Evolutionary conservation across 2,113 vertebrate genomes (phyloP).

Genomic region (Ciconia maguari): DNA sequence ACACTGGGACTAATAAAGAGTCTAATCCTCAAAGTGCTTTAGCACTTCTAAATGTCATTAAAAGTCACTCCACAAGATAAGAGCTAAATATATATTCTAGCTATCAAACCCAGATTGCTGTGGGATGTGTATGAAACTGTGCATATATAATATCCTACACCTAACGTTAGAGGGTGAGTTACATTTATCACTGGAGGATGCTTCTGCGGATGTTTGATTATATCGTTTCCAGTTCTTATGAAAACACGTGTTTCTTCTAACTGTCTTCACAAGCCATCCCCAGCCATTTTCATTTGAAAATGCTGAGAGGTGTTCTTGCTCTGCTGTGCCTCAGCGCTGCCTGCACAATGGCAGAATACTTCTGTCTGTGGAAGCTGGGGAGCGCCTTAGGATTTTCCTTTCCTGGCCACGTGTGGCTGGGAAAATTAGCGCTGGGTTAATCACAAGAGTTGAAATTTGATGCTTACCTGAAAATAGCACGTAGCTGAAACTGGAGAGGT

Average conservation of each 20-base stretch:
- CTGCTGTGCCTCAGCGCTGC: neutral
- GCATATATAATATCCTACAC: neutral
- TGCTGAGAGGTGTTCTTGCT: neutral
- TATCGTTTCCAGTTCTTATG: neutral
- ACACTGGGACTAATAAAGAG: neutral
- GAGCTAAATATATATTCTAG: neutral
- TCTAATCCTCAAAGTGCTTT: neutral
- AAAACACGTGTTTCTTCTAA: neutral
- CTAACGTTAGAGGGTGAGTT: neutral
- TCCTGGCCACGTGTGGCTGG: neutral
- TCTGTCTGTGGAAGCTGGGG: neutral
- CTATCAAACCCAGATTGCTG: neutral
- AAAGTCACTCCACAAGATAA: constrained; percentile 26
- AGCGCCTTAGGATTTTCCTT: neutral
- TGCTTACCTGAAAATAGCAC: neutral
- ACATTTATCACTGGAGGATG: neutral
- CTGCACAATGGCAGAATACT: fast-evolving
- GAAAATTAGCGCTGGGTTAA: neutral
- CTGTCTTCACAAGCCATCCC: neutral
- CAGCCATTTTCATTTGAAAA: neutral
- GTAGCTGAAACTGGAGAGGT: neutral
- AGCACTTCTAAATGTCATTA: constrained; percentile 42
- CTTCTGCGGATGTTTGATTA: neutral
- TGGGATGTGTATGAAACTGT: neutral
- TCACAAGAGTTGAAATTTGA: neutral